Base-by-base conservation (phyloP, 2,113 vertebrate species). In the Saguinus imperator region DNA sequence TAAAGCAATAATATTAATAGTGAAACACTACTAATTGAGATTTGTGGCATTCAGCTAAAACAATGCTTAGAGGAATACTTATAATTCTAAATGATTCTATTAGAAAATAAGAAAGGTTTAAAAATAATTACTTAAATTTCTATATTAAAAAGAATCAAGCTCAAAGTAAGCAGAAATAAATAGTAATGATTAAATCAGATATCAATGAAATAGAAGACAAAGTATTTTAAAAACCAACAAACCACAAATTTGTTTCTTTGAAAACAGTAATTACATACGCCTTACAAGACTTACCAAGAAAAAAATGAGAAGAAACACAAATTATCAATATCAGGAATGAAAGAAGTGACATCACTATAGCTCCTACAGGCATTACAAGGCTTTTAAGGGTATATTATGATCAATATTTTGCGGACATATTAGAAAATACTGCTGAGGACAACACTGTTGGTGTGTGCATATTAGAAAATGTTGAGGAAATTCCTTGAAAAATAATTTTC, bases 401-500 rank as follows among this genome's bases (percentile, higher is more conserved):
- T 89, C 13, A 61, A 45, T 25, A 18, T 80, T 86, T 86, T 66
- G 17, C 48, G 25, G 80, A 55, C n/a, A 84, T 25, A 73, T 55
- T 88, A 84, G 58, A 45, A 95, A 93, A 70, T 32, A 32, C 27
- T 29, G 76, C 0, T 77, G 61, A 45, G 79, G 58, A 57, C 93
- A 93, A 70, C 12, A 29, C 29, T 17, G 68, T 0, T 84, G 61
- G 25, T 61, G 25, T 61, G 58, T 5, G 79, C 58, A 27, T 11
- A 72, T 72, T 88, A 84, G 57, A 45, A 92, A 93, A 70, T 29
- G 76, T 1, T 84, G 61, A 37, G 84, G 23, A 94, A 91, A 94
- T 35, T 66, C 55, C 66, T 91, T 90, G 25, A 87, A 96, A 94
- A 94, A 82, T 27, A 52, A 40, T 45, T 88, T 92, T 58, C 50